Base-by-base conservation (phyloP, 2,113 vertebrate genomes). In the Oncorhynchus tshawytscha region DNA sequence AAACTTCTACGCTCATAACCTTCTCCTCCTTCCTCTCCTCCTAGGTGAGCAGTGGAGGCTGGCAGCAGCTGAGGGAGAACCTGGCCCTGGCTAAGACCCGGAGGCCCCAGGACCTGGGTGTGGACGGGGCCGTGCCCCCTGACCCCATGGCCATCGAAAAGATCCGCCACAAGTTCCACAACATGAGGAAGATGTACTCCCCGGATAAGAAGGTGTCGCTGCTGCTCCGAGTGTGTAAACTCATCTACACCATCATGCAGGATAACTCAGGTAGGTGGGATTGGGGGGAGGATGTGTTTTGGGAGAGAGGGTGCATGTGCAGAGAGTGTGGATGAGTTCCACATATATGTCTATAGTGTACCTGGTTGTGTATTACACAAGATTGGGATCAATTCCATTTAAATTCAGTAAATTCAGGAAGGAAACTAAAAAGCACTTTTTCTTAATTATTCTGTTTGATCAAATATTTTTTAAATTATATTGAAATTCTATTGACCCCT, bases 241-340 rank as follows among this genome's bases (percentile, higher is more conserved):
- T 98, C 78, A 98, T 99, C 89, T 99, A 99, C 88, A 97, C 94
- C 5, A 95, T 96, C 82, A 99, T 99, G 97, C 96, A 98, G 90
- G 97, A 95, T 85, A 97, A 98, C 94, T 98, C 97, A 87, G 97
- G 97, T 99, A 92, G 16, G 74, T 24, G 39, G 39, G 9, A 45
- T 45, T 62, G 18, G 34, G 49, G 20, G 69, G 27, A 45, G 29
- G 29, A 49, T 25, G 7, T 31, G 24, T 45, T 11, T 45, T 45
- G 67, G 49, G 49, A 25, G 16, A 6, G 49, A 25, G 16, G 15
- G 25, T 29, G 34, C 6, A 16, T 72, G 31, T 65, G 29, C 18
- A 39, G 34, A 39, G 70, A 6, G 29, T 68, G 49, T 27, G 2
- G 25, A 16, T 71, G 22, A n/a, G 45, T 18, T 68, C n/a, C 2